A percentile compares a stretch with the other conserved stretches of the same genome.
Conservation (phyloP, 1,140 invertebrate genomes). For the Caenorhabditis brenneri region DNA sequence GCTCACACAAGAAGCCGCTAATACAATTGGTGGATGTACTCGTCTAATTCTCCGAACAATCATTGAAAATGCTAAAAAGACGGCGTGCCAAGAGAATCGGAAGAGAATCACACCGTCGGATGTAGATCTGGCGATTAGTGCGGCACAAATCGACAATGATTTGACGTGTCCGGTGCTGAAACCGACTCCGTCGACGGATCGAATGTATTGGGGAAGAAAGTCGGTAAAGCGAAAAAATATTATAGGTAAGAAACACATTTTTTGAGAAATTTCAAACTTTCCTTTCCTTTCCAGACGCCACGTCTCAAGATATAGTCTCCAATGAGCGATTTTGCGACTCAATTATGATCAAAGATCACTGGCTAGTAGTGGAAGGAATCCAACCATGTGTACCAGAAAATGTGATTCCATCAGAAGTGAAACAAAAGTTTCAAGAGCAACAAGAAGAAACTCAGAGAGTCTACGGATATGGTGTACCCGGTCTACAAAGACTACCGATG, state of each 20-base stretch:
- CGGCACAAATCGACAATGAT: neutral
- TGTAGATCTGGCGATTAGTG: neutral
- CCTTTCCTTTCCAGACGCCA: neutral
- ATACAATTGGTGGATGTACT: constrained; percentile 1
- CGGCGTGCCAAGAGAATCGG: neutral
- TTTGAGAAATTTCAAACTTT: too few relatives aligned
- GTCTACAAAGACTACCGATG: neutral
- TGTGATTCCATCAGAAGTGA: constrained; percentile 15
- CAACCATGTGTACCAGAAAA: constrained; percentile 13
- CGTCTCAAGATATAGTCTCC: neutral
- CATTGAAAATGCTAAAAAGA: neutral
- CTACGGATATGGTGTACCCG: neutral
- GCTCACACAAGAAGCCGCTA: neutral
- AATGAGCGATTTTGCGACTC: neutral
- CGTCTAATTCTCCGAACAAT: constrained; percentile 18
- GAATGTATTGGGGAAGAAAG: constrained; percentile 32
- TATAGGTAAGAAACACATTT: neutral
- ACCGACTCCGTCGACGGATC: neutral
- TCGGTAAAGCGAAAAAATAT: neutral
- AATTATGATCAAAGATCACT: constrained; percentile 33
- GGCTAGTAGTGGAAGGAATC: constrained; percentile 13
- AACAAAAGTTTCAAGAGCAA: neutral
- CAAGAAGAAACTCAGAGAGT: constrained; percentile 17
- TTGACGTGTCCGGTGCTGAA: constrained; percentile 5
- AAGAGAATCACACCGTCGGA: neutral